These are phyloP conservation scores for Acanthosepion lycidas DNA, from an alignment of 2,888 invertebrate species.

Conservation along the genomic window DNA sequence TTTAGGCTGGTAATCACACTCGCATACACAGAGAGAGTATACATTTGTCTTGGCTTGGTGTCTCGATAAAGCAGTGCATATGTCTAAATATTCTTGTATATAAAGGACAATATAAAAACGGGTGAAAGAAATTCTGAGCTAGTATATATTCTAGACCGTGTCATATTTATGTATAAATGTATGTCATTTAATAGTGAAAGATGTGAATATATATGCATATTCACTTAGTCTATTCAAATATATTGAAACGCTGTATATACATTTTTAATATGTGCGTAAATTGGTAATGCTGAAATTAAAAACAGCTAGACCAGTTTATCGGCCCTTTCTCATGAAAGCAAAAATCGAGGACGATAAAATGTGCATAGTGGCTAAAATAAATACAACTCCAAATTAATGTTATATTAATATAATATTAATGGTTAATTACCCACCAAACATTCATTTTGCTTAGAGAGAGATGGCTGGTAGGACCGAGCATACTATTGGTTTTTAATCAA, in stretches of 20 bases:
- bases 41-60: neutral
- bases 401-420: no score
- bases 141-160: neutral
- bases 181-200: neutral
- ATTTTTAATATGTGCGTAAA: no score
- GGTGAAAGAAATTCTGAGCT: neutral
- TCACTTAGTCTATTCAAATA: neutral
- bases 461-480: no score
- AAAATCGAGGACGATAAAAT: no score
- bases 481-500: no score
- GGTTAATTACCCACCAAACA: no score
- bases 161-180: neutral
- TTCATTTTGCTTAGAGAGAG: no score
- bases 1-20: neutral
- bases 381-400: no score
- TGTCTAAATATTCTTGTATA: neutral
- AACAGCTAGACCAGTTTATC: no score
- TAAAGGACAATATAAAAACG: neutral
- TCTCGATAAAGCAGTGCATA: neutral
- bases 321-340: no score
- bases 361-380: no score
- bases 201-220: neutral
- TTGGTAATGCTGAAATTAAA: no score
- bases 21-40: neutral
- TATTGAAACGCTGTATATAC: neutral